Base-by-base conservation (phyloP, 1,140 invertebrate genomes). In the Euschistus heros region DNA sequence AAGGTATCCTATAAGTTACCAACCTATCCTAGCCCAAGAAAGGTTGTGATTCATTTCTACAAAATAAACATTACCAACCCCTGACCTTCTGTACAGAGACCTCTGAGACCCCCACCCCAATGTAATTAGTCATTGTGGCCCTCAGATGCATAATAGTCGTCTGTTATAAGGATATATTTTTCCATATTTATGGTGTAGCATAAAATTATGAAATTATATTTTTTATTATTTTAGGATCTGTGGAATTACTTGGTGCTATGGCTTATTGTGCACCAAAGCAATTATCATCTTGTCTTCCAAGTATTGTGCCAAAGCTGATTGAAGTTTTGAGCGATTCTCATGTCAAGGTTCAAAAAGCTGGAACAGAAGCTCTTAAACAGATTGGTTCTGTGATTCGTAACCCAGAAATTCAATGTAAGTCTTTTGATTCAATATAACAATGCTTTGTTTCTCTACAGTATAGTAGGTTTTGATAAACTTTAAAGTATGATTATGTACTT, bases 231-330 rank as follows among this genome's bases (percentile, higher is more conserved):
- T 30, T 42, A 89, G 91, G 92, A 24, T 97, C 94, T 0, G 93
- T 98, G 44, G 95, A 99, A 75, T 79, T 99, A 57, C 79, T 99
- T 0, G 97, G 96, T 46, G 91, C 93, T 27, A 96, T 97, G 94
- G 94, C 95, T 10, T 97, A 91, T 76, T 99, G 97, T 80, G 96
- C 97, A 8, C 97, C 97, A 0, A 97, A 97, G 76, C 97, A 99
- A 76, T 78, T 99, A 50, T 98, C 94, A 27, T 96, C 94, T 4
- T 98, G 95, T 75, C 79, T 99, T 61, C 97, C 97, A 0, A 94
- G 86, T 72, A 98, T 99, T 75, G 96, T 99, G 26, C 97, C 97
- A n/a, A 95, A 96, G 72, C 78, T 99, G 15, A 97, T 97, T 62
- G 94, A 98, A 79, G 92, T 98, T 18, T 78, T 99, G 8, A 92